A percentile compares a stretch with the other conserved stretches of the same genome.
These are phyloP conservation scores for Pseudeuparius sepicola DNA, from an alignment of 2,888 invertebrate species.

Conservation along the genomic window DNA sequence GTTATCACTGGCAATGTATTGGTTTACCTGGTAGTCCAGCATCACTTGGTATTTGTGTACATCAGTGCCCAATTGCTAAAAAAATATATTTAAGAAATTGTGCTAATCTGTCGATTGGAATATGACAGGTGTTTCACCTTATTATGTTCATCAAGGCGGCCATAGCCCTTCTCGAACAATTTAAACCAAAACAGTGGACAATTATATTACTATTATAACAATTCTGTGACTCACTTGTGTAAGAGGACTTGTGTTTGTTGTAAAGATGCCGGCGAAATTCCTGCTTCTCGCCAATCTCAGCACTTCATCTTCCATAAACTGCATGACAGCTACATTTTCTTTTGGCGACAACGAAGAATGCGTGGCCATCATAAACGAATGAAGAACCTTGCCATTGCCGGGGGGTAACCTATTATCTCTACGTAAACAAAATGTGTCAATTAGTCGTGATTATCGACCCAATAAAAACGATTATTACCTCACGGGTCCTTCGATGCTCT, in stretches of 20 bases:
- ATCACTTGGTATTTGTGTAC: constrained; percentile 70
- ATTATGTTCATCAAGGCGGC: too few species aligned
- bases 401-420: constrained; percentile 51
- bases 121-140: too few species aligned
- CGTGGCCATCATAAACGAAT: constrained; percentile 85
- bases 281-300: constrained; percentile 54
- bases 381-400: constrained; percentile 60
- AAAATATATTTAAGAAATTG: constrained; percentile 19
- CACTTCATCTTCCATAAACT: constrained; percentile 68
- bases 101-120: too few species aligned
- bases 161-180: too few species aligned
- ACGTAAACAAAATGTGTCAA: constrained; percentile 13
- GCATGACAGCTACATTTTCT: constrained; percentile 71
- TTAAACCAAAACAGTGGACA: too few species aligned
- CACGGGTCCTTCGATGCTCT: constrained; percentile 64
- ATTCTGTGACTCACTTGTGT: constrained; percentile 54
- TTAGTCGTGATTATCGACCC: not conserved
- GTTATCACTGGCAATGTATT: constrained; percentile 62
- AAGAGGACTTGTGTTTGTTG: constrained; percentile 81
- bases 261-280: constrained; percentile 65
- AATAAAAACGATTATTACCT: constrained; percentile 39
- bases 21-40: constrained; percentile 71
- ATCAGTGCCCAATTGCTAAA: constrained; percentile 71
- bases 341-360: constrained; percentile 51
- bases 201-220: constrained; percentile 2